Evolutionary conservation across 2,888 invertebrate genomes (phyloP).

Genomic region (Diarsia rubi): DNA sequence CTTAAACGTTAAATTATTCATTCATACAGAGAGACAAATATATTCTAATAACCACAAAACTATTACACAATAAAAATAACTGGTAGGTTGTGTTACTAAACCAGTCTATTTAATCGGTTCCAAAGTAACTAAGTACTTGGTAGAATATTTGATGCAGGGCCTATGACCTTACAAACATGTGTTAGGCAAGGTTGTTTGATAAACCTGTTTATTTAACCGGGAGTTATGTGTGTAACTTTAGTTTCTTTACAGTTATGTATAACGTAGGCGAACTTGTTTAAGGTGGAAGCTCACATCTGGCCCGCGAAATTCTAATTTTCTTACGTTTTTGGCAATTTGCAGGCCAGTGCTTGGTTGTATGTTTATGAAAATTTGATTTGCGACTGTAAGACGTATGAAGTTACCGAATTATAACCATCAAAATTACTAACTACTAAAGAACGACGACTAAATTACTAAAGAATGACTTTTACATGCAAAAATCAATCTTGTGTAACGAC

Average conservation of each 20-base stretch:
- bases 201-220: conserved; percentile 38
- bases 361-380: too few relatives aligned
- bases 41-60: not conserved
- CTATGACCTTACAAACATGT: conserved; percentile 21
- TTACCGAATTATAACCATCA: too few relatives aligned
- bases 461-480: too few relatives aligned
- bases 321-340: too few relatives aligned
- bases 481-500: too few relatives aligned
- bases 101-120: conserved; percentile 15
- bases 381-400: too few relatives aligned
- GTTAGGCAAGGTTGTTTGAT: conserved; percentile 1
- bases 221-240: not conserved
- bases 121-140: not conserved
- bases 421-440: too few relatives aligned
- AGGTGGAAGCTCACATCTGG: too few relatives aligned
- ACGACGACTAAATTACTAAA: too few relatives aligned
- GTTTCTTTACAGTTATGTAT: not conserved
- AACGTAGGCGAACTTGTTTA: too few relatives aligned
- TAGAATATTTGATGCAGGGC: conserved; percentile 27
- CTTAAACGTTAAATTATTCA: not conserved
- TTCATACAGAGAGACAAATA: not conserved
- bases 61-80: conserved; percentile 13
- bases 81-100: not conserved
- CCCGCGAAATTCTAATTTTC: too few relatives aligned
- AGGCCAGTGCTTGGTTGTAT: too few relatives aligned